Percentiles rank a stretch among this genome's conserved stretches.
Evolutionary conservation across 2,888 invertebrate genomes (phyloP).

Genomic region (Neoitamus cyanurus): DNA sequence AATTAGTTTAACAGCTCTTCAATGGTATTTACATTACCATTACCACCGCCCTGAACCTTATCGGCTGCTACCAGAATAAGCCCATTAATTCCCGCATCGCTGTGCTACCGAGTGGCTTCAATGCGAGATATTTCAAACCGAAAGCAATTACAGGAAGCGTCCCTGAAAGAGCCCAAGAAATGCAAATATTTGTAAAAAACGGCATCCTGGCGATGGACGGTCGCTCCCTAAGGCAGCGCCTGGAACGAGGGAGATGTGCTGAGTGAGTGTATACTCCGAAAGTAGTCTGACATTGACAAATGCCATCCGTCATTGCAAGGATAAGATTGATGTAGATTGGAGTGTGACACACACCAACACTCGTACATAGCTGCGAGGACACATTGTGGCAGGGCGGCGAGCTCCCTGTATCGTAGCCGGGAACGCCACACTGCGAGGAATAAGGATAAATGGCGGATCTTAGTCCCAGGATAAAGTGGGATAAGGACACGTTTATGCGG

Average conservation of each 20-base stretch:
- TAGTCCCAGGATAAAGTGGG: conserved; percentile 51
- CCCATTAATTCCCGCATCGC: background rate
- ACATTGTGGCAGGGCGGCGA: background rate
- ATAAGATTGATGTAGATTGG: conserved; percentile 68
- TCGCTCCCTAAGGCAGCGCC: background rate
- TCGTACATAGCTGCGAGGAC: conserved; percentile 27
- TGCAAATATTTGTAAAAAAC: conserved; percentile 43
- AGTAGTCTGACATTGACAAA: conserved; percentile 67
- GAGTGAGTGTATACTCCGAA: conserved; percentile 44
- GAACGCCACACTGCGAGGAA: conserved; percentile 11
- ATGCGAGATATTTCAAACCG: conserved; percentile 4
- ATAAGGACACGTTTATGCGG: conserved; percentile 50
- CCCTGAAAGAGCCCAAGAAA: conserved; percentile 3
- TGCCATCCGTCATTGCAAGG: conserved; percentile 68
- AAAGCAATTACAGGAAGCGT: conserved; percentile 12
- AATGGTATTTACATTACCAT: too few species aligned
- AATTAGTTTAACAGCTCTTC: too few species aligned
- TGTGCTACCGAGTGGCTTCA: background rate
- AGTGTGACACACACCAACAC: conserved; percentile 66
- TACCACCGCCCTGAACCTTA: background rate
- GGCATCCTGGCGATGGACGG: background rate
- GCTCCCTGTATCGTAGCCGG: background rate
- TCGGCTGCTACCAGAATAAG: background rate
- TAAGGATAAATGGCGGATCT: conserved; percentile 50
- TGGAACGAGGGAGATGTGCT: conserved; percentile 34